Conservation (phyloP, 1,140 invertebrate species). For the Aleiodes sp. region DNA sequence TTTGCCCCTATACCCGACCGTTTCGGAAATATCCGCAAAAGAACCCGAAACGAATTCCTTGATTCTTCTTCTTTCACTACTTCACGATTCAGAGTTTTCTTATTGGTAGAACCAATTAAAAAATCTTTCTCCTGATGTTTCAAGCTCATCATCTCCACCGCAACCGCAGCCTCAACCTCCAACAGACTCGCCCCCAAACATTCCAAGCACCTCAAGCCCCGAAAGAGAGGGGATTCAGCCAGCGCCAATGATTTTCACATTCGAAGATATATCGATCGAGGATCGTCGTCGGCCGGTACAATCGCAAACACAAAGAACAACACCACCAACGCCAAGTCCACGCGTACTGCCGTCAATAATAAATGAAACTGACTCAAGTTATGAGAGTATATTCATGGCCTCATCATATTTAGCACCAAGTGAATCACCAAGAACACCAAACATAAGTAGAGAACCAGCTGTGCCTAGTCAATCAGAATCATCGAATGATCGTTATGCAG, state of each 20-base stretch:
- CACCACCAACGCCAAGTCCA: conserved; percentile 38
- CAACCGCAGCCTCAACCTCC: background rate
- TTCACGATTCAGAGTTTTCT: too few species aligned
- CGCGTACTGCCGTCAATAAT: conserved; percentile 30
- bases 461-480: conserved; percentile 9
- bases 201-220: conserved; percentile 35
- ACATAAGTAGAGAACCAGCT: background rate
- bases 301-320: conserved; percentile 35
- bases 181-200: background rate
- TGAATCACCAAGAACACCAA: conserved; percentile 15
- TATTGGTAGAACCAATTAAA: too few species aligned
- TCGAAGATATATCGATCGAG: conserved; percentile 47
- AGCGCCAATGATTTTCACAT: conserved; percentile 50
- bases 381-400: conserved; percentile 56
- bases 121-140: too few species aligned
- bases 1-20: too few species aligned
- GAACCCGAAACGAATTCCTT: too few species aligned
- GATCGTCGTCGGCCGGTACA: conserved; percentile 39
- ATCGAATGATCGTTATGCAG: conserved; percentile 26
- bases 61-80: too few species aligned
- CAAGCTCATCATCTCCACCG: background rate
- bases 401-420: conserved; percentile 42
- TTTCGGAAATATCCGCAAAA: too few species aligned
- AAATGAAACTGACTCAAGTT: conserved; percentile 45
- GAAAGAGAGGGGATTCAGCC: conserved; percentile 20